Conservation (phyloP, 2,797 vertebrate species). For the Emys orbicularis region DNA sequence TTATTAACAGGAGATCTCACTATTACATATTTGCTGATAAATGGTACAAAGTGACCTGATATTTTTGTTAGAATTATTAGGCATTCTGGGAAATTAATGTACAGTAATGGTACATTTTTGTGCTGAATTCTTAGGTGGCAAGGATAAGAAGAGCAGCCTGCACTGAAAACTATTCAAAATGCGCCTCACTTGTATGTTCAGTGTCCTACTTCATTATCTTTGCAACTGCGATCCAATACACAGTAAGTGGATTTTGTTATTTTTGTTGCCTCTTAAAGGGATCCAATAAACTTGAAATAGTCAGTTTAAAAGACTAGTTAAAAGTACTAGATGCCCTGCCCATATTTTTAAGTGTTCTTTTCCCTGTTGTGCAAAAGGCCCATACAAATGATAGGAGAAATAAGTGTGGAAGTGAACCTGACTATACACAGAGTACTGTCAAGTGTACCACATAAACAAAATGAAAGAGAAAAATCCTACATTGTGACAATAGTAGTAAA, state of each 20-base stretch:
- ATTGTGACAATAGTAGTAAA: neutral
- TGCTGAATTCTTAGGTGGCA: neutral
- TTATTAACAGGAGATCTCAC: neutral
- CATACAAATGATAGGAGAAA: neutral
- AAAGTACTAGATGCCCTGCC: neutral
- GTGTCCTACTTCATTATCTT: neutral
- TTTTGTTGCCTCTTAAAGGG: neutral
- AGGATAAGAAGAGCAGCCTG: neutral
- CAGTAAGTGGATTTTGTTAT: neutral
- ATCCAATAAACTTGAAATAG: neutral
- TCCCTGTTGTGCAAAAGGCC: neutral
- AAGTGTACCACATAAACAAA: neutral
- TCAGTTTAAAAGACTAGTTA: constrained; percentile 1
- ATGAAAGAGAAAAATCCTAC: neutral
- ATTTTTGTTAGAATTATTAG: neutral
- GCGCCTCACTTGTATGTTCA: neutral
- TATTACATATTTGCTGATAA: neutral
- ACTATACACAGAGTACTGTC: neutral
- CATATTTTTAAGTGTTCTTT: neutral
- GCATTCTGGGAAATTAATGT: neutral
- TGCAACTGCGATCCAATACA: neutral
- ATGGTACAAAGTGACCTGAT: neutral
- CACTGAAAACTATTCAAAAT: neutral
- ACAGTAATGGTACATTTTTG: neutral
- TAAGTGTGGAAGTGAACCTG: neutral